Evolutionary conservation across 2,888 invertebrate species (phyloP).

Genomic region (Peribatodes rhomboidaria): DNA sequence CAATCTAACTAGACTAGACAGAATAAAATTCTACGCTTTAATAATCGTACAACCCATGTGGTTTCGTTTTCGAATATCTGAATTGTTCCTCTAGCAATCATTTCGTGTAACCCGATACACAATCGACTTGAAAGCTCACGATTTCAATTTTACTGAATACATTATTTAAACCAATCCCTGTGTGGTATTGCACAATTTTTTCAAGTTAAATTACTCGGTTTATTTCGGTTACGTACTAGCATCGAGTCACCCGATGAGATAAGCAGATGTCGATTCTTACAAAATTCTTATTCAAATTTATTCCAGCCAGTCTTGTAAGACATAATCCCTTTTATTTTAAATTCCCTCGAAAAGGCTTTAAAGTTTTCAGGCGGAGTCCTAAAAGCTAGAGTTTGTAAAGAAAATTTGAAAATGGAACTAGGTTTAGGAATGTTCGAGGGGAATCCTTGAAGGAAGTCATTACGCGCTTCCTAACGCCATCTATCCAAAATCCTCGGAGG

Average conservation of each 20-base stretch:
- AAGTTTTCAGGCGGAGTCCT: constrained; percentile 24
- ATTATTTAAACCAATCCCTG: constrained; percentile 33
- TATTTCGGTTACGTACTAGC: constrained; percentile 38
- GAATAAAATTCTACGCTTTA: not conserved
- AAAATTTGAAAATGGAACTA: constrained; percentile 54
- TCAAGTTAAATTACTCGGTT: constrained; percentile 37
- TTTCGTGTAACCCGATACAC: constrained; percentile 18
- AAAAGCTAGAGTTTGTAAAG: constrained; percentile 39
- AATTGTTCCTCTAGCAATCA: not conserved
- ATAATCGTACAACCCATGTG: not conserved
- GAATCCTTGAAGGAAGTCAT: constrained; percentile 67
- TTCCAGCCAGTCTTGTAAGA: constrained; percentile 57
- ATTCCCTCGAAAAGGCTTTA: constrained; percentile 24
- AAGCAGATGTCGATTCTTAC: constrained; percentile 48
- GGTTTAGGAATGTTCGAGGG: constrained; percentile 50
- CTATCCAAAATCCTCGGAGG: constrained; percentile 84
- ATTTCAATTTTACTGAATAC: constrained; percentile 34
- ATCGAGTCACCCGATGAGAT: constrained; percentile 56
- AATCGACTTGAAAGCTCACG: constrained; percentile 17
- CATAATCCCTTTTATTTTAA: constrained; percentile 48
- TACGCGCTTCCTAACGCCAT: constrained; percentile 81
- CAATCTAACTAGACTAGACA: constrained; percentile 26
- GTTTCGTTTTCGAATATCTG: not conserved
- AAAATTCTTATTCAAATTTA: constrained; percentile 64
- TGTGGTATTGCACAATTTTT: constrained; percentile 39